Evolutionary conservation across 2,113 vertebrate species (phyloP).

Genomic region (Pelecanoides urinatrix): DNA sequence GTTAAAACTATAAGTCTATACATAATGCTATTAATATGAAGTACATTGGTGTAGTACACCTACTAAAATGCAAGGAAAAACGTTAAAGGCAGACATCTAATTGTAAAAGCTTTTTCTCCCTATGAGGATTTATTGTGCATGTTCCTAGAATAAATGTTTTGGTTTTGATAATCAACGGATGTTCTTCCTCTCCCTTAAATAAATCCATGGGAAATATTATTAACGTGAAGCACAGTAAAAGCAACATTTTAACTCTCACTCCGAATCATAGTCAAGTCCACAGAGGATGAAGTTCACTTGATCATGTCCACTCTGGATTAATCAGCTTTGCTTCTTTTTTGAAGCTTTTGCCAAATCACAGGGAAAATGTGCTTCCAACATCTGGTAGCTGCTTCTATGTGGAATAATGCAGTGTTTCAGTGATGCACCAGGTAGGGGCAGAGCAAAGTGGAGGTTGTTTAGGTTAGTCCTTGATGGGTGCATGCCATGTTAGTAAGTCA

Average conservation of each 20-base stretch:
- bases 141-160: neutral
- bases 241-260: neutral
- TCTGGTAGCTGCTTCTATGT: neutral
- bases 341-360: neutral
- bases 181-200: neutral
- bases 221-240: neutral
- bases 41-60: neutral
- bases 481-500: neutral
- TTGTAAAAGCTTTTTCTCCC: neutral
- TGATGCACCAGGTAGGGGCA: neutral
- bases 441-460: neutral
- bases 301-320: neutral
- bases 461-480: neutral
- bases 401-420: neutral
- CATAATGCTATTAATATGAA: rapidly evolving
- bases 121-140: neutral
- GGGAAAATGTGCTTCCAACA: neutral
- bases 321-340: neutral
- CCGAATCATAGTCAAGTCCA: neutral
- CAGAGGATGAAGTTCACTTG: neutral
- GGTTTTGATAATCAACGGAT: neutral
- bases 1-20: neutral
- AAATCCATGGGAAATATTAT: neutral
- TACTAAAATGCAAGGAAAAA: neutral
- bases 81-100: neutral